Conservation (phyloP, 2,888 invertebrate species). For the Pantelozetes paolii region DNA sequence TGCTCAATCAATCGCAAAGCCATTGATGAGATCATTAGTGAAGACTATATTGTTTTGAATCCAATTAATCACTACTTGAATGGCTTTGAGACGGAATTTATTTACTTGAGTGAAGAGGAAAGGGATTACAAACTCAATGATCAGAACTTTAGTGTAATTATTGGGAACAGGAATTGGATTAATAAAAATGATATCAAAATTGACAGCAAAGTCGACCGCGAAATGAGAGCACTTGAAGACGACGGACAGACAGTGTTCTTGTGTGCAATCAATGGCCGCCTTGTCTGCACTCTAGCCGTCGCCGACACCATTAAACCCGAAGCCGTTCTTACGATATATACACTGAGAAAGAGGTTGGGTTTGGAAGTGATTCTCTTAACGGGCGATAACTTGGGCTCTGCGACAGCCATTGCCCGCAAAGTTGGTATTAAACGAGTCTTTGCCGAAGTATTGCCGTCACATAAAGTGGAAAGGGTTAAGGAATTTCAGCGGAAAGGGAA, state of each 20-base stretch:
- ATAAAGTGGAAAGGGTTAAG: conserved; percentile 81
- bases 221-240: conserved; percentile 76
- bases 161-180: conserved; percentile 98
- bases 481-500: conserved; percentile 68
- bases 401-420: conserved; percentile 84
- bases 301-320: conserved; percentile 95
- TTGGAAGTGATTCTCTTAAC: conserved; percentile 89
- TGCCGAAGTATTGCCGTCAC: conserved; percentile 96
- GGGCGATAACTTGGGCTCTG: conserved; percentile 94
- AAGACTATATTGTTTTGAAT: conserved; percentile 15
- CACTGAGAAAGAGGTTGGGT: conserved; percentile 74
- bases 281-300: conserved; percentile 82
- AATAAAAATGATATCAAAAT: conserved; percentile 75
- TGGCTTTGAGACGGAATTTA: background rate
- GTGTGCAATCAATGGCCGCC: conserved; percentile 75
- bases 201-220: conserved; percentile 66
- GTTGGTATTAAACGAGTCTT: conserved; percentile 92
- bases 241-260: conserved; percentile 86
- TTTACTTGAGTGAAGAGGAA: conserved; percentile 18
- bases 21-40: conserved; percentile 19
- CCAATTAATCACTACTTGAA: background rate
- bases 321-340: conserved; percentile 86
- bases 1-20: conserved; percentile 18
- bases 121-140: background rate
- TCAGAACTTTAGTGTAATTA: conserved; percentile 50